phyloP scores from a whole-genome alignment of 1,140 invertebrate genomes.

The Zaprionus lachaisei region DNA sequence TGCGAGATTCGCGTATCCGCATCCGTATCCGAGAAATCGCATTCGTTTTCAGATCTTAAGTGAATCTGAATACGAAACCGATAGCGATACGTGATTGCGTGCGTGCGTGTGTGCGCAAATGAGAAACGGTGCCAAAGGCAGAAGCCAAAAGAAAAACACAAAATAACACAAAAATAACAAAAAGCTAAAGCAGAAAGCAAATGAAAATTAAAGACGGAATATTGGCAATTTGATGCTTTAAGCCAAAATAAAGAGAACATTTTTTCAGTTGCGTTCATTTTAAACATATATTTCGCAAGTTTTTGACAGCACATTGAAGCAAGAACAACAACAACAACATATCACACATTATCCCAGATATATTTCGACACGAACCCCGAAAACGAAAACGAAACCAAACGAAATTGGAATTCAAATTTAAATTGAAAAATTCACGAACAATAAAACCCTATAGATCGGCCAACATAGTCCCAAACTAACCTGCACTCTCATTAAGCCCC shows the following conservation, averaged over 20 bases:
- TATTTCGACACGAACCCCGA: conserved; percentile 30
- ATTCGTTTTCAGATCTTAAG: conserved; percentile 25
- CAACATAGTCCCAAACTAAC: conserved; percentile 21
- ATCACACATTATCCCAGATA: conserved; percentile 9
- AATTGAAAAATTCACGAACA: conserved; percentile 33
- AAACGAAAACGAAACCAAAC: conserved; percentile 41
- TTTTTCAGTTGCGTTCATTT: conserved; percentile 62
- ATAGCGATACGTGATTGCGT: conserved; percentile 55
- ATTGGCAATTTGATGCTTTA: conserved; percentile 63
- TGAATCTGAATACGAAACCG: conserved; percentile 22
- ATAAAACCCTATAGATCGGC: conserved; percentile 5
- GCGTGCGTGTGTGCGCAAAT: conserved; percentile 34
- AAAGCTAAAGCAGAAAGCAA: conserved; percentile 51
- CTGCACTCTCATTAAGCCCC: neutral
- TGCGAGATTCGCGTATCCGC: conserved; percentile 59
- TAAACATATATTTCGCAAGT: conserved; percentile 69
- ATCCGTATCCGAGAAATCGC: conserved; percentile 28
- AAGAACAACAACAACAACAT: neutral
- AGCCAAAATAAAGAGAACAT: conserved; percentile 62
- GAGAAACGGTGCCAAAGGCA: conserved; percentile 57
- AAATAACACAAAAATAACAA: conserved; percentile 20
- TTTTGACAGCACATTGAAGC: conserved; percentile 62
- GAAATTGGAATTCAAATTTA: conserved; percentile 24
- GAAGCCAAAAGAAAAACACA: conserved; percentile 19
- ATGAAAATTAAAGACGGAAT: conserved; percentile 16